Base-by-base conservation (phyloP, 2,888 invertebrate species). In the Dexiosoma caninum region DNA sequence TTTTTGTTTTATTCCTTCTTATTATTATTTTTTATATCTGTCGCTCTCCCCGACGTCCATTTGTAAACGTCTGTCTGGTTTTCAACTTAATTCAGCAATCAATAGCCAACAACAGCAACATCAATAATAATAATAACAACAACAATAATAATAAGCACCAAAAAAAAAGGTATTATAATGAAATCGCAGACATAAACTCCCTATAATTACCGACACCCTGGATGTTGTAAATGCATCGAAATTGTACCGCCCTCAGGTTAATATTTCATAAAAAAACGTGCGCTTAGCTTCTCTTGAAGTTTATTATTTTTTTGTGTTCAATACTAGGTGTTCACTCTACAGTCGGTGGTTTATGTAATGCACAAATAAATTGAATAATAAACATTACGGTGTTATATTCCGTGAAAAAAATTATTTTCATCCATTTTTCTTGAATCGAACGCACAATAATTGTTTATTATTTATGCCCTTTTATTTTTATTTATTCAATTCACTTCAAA, bases 191-290 rank as follows among this genome's bases (percentile, higher is more conserved):
- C 89, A 87, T 88, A 88, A 89, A 89, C 86, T 87, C 89, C 89
- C 89, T 89, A 88, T 89, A 89, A 89, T 89, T 89, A 89, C 88
- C 88, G 86, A 89, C 89, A 89, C 89, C 89, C 89, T 87, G 89
- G 87, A 88, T 86, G 86, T 84, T 86, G 86, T 87, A 88, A 88
- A 89, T 88, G 89, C 89, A 87, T 86, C 88, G 85, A 88, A 87
- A 88, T 88, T 86, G 89, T 86, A 85, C 88, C 88, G 88, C 88
- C 88, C 89, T 83, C 85, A 83, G 86, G 88, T 84, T 85, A 85
- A 87, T 87, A 87, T 85, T 86, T 87, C 84, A 87, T 84, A 84
- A 83, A 84, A 83, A 84, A 83, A 84, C 84, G 83, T 84, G 83
- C 83, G 81, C 83, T 70, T 16, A 71, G 76, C 70, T 71, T 64